These are phyloP conservation scores for Otolemur crassicaudatus DNA, from an alignment of 2,797 vertebrate genomes.

Conservation along the genomic window DNA sequence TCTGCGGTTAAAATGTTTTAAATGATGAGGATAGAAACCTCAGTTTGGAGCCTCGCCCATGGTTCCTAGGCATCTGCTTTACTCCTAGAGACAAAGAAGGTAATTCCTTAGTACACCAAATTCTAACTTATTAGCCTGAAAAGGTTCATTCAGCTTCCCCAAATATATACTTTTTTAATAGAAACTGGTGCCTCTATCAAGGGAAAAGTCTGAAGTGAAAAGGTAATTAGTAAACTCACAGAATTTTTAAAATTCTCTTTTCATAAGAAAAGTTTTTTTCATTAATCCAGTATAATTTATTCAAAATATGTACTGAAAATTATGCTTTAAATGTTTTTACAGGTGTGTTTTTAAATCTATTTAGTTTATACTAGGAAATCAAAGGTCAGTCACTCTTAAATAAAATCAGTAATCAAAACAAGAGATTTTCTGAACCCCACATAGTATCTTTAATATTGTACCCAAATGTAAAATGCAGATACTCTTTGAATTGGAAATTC, in stretches of 20 bases:
- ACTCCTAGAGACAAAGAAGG: neutral
- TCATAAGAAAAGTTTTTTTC: neutral
- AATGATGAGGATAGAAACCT: neutral
- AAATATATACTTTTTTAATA: slow-evolving; percentile 6
- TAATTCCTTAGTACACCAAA: neutral
- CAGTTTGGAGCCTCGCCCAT: neutral
- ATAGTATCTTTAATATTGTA: neutral
- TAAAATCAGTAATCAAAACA: slow-evolving; percentile 8
- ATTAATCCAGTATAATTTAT: slow-evolving; percentile 3
- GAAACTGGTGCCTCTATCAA: neutral
- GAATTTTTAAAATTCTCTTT: slow-evolving; percentile 37
- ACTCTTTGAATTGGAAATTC: neutral
- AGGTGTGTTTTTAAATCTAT: neutral
- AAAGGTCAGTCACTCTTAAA: neutral
- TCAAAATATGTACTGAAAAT: neutral
- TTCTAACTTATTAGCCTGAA: neutral
- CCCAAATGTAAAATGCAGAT: slow-evolving; percentile 3
- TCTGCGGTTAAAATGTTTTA: neutral
- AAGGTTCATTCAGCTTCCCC: neutral
- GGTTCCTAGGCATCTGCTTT: neutral
- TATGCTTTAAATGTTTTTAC: neutral
- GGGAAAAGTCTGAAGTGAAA: slow-evolving; percentile 10
- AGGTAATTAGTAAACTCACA: neutral
- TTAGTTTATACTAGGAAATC: neutral
- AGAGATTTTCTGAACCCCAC: slow-evolving; percentile 38